Conservation (phyloP, 2,888 invertebrate genomes). For the Strigamia crassipes region DNA sequence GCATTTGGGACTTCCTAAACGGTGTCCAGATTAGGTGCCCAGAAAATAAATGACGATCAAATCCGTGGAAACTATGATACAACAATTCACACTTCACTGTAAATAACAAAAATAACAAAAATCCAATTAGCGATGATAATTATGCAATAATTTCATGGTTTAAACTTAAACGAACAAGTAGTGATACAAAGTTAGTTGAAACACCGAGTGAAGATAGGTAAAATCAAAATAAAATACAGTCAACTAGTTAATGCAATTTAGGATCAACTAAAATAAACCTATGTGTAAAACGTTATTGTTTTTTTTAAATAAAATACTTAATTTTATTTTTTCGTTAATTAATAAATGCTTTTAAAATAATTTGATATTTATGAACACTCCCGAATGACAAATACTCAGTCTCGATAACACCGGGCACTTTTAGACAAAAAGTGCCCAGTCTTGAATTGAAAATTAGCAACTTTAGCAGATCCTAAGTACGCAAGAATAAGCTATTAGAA, state of each 20-base stretch:
- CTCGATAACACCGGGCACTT: too few relatives aligned
- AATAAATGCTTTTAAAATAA: too few relatives aligned
- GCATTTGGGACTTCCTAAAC: background rate
- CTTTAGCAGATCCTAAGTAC: too few relatives aligned
- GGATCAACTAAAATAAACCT: background rate
- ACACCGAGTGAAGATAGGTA: background rate
- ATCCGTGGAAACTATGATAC: slow-evolving; percentile 6
- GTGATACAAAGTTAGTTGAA: background rate
- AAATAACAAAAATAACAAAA: background rate
- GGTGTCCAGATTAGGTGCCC: slow-evolving; percentile 1
- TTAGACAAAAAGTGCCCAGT: too few relatives aligned
- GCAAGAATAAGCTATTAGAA: too few relatives aligned
- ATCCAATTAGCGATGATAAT: background rate
- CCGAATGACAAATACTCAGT: too few relatives aligned
- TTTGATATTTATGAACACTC: too few relatives aligned
- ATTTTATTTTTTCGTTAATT: too few relatives aligned
- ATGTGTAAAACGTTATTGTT: too few relatives aligned
- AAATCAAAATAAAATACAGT: too few relatives aligned
- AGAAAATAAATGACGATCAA: slow-evolving; percentile 23
- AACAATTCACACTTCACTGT: slow-evolving; percentile 30
- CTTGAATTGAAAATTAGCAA: too few relatives aligned
- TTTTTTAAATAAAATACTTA: too few relatives aligned
- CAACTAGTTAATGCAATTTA: background rate
- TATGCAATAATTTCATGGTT: background rate
- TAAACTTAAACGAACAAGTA: background rate